phyloP scores from a whole-genome alignment of 2,797 vertebrate species.

The Lacerta bilineata region DNA sequence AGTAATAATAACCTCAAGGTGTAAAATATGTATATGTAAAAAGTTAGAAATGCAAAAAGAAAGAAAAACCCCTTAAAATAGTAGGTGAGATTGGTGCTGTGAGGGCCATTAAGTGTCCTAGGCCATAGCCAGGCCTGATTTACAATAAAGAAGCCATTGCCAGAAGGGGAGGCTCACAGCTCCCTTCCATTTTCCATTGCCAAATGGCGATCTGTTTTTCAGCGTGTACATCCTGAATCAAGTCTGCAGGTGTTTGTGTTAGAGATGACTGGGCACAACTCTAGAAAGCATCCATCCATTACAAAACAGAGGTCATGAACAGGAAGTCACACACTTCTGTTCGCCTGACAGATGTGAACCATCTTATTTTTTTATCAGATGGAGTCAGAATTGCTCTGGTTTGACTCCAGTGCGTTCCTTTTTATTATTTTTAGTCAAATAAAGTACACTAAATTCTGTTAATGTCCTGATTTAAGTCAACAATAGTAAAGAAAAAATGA shows the following conservation, averaged over 20 bases:
- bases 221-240: conserved; percentile 59
- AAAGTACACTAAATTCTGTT: conserved; percentile 85
- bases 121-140: conserved; percentile 68
- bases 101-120: conserved; percentile 77
- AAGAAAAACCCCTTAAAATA: conserved; percentile 39
- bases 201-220: conserved; percentile 68
- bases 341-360: conserved; percentile 78
- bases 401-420: conserved; percentile 84
- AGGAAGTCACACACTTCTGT: conserved; percentile 75
- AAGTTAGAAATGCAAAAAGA: conserved; percentile 79
- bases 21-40: conserved; percentile 80
- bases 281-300: conserved; percentile 60
- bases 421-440: conserved; percentile 71
- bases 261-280: conserved; percentile 69
- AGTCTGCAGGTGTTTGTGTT: conserved; percentile 68
- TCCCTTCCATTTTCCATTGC: conserved; percentile 70
- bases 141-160: conserved; percentile 78
- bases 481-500: conserved; percentile 38
- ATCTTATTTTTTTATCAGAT: conserved; percentile 73
- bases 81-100: conserved; percentile 77
- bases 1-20: conserved; percentile 81
- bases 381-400: conserved; percentile 82
- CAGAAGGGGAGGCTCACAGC: conserved; percentile 53
- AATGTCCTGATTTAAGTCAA: conserved; percentile 75
- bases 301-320: conserved; percentile 54